Percentiles rank a stretch among this genome's conserved stretches.
phyloP scores from a whole-genome alignment of 2,888 invertebrate genomes.

The Meganola albula region DNA sequence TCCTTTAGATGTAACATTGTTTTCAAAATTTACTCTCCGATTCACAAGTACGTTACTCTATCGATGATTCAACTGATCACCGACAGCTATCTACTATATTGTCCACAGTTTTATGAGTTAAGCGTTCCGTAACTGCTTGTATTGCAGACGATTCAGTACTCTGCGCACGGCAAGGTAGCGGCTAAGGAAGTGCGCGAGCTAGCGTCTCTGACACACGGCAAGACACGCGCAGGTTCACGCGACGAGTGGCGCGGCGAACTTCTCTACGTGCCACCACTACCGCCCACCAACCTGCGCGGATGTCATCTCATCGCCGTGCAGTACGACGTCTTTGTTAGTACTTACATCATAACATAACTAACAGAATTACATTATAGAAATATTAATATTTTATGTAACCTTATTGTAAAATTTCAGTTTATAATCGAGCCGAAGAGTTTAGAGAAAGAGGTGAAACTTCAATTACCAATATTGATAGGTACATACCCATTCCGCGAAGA shows the following conservation, averaged over 20 bases:
- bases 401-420: constrained; percentile 84
- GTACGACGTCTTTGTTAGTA: constrained; percentile 93
- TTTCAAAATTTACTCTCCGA: no score
- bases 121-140: no score
- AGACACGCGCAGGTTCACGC: constrained; percentile 87
- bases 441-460: constrained; percentile 94
- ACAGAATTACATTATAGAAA: no score
- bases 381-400: neutral
- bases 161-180: constrained; percentile 89
- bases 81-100: no score
- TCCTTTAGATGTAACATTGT: no score
- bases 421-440: constrained; percentile 93
- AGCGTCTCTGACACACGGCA: constrained; percentile 86
- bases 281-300: constrained; percentile 94
- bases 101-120: no score
- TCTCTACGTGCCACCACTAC: constrained; percentile 94
- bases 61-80: no score
- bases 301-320: constrained; percentile 95
- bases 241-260: constrained; percentile 93
- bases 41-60: no score
- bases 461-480: constrained; percentile 93
- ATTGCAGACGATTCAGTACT: constrained; percentile 89
- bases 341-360: no score
- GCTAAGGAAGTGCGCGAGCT: constrained; percentile 92
- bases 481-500: constrained; percentile 91